Conservation (phyloP, 23 tunicate species). For the Ciona savignyi region DNA sequence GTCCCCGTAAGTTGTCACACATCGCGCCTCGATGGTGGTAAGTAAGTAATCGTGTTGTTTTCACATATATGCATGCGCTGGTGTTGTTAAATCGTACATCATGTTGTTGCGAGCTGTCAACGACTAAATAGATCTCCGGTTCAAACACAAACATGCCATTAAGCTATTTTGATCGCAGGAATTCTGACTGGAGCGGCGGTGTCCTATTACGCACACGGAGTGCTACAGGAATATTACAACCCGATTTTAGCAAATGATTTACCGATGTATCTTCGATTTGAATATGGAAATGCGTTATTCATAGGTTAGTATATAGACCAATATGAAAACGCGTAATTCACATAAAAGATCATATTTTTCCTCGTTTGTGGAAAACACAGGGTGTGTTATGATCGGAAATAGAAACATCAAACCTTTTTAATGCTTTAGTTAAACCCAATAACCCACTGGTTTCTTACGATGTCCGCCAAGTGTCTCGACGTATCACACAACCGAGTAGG, state of each 20-base stretch:
- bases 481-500: too few species aligned
- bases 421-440: too few species aligned
- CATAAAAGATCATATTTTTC: neutral
- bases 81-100: too few species aligned
- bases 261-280: conserved; percentile 54
- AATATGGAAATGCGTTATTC: conserved; percentile 84
- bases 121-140: too few species aligned
- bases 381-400: neutral
- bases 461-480: too few species aligned
- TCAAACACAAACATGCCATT: too few species aligned
- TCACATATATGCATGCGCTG: too few species aligned
- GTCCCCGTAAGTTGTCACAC: too few species aligned
- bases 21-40: conserved; percentile 3
- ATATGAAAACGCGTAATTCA: neutral
- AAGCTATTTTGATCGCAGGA: conserved; percentile 20
- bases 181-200: conserved; percentile 71
- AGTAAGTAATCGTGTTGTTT: neutral
- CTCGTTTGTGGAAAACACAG: too few species aligned
- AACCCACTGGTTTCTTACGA: too few species aligned
- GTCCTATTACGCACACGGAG: conserved; percentile 79
- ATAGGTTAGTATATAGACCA: conserved; percentile 38
- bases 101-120: too few species aligned
- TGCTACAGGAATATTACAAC: conserved; percentile 83
- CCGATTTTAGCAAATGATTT: conserved; percentile 21
- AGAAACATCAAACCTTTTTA: neutral